Base-by-base conservation (phyloP, 2,113 vertebrate genomes). In the Trogon surrucura region DNA sequence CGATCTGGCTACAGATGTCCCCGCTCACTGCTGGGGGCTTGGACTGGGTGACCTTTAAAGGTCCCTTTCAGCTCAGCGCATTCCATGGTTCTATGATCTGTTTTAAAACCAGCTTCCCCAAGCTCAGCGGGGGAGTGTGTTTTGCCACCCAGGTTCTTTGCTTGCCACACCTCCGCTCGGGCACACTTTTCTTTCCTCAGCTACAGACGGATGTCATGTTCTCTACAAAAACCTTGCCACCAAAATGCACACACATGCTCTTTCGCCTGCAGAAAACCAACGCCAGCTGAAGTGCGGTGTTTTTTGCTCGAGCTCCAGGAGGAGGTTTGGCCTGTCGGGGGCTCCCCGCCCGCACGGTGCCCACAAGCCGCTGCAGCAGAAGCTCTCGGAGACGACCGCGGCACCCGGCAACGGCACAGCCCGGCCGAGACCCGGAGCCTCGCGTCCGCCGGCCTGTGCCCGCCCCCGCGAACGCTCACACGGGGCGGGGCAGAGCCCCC, bases 21-120 rank as follows among this genome's bases (percentile, higher is more conserved):
- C 41, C 11, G 41, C 41, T 41, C 41, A 41, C 41, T 41, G 41
- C 41, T 12, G 41, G 41, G 41, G 41, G 41, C 11, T 13, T 41
- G 41, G 41, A 41, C 41, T 41, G 41, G 41, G 41, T 41, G 41
- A 41, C 41, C 41, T 41, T 41, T 5, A 4, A 41, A 47, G 23
- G 44, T 4, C 19, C 15, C 29, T 32, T 1, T 44, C 34, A 65
- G 4, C 9, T 36, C 58, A 29, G 57, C 54, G 7, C 6, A 47
- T 11, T 29, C 1, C 0, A 15, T 41, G 41, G 41, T 41, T 41
- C 41, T 41, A 57, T 44, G 34, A 34, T 1, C 4, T 44, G 6
- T 9, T 19, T 62, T 44, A 51, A 34, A 56, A 62, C 41, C 1
- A 6, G 5, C 3, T 9, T 34, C n/a, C 26, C 15, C 6, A 27